A percentile compares a stretch with the other conserved stretches of the same genome.
Conservation (phyloP, 2,113 vertebrate species). For the Cairina moschata region DNA sequence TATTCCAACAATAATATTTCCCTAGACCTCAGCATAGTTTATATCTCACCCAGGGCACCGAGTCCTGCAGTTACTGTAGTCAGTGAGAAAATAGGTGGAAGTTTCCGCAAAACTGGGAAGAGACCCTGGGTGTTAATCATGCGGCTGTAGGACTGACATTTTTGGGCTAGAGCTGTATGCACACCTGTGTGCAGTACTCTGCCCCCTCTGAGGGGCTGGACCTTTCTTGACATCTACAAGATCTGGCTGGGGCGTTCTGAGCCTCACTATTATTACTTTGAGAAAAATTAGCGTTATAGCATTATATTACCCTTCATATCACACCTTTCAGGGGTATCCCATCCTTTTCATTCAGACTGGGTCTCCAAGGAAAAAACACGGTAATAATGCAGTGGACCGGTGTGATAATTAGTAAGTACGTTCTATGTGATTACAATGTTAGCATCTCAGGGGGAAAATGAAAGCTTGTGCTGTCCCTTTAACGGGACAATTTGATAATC, state of each 20-base stretch:
- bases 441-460: constrained; percentile 66
- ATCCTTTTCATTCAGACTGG: constrained; percentile 54
- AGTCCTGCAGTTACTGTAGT: neutral
- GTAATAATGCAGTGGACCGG: neutral
- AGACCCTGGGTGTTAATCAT: neutral
- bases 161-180: neutral
- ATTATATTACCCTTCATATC: constrained; percentile 29
- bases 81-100: neutral
- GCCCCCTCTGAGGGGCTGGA: accelerated
- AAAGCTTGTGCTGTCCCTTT: constrained; percentile 74
- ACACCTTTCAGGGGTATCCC: constrained; percentile 45
- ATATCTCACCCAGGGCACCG: neutral
- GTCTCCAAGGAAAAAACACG: constrained; percentile 22
- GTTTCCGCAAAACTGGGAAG: neutral
- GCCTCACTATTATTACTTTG: constrained; percentile 9
- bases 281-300: constrained; percentile 26
- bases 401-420: constrained; percentile 67
- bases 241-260: neutral
- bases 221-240: neutral
- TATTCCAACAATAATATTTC: constrained; percentile 21
- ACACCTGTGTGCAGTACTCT: accelerated
- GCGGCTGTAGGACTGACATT: neutral
- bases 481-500: constrained; percentile 76
- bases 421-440: constrained; percentile 62
- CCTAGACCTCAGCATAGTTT: neutral